Conservation (phyloP, 1,140 invertebrate genomes). For the Zaprionus lachaisei region DNA sequence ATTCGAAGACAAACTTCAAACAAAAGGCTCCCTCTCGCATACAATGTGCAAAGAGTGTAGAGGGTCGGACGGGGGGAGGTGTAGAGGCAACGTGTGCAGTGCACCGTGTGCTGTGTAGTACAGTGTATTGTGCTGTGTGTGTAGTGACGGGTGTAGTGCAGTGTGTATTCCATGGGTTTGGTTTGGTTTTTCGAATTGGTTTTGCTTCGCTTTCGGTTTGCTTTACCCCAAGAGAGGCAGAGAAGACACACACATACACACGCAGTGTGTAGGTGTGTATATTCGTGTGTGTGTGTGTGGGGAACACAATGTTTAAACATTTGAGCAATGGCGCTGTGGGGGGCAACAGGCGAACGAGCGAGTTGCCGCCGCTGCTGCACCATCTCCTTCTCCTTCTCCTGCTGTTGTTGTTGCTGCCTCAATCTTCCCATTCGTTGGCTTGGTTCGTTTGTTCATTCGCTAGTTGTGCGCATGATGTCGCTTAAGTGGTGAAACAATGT, state of each 20-base stretch:
- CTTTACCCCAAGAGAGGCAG: neutral
- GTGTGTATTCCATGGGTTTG: neutral
- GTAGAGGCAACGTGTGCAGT: neutral
- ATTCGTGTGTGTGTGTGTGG: constrained; percentile 21
- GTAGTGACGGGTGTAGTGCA: neutral
- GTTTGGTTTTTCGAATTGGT: constrained; percentile 10
- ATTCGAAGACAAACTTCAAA: constrained; percentile 83
- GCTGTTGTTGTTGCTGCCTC: constrained; percentile 17
- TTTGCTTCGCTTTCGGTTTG: constrained; percentile 9
- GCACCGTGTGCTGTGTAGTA: neutral
- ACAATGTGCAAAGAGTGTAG: constrained; percentile 30
- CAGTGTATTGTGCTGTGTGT: constrained; percentile 7
- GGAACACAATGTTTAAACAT: constrained; percentile 77
- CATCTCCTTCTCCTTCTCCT: neutral
- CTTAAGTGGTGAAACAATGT: constrained; percentile 83
- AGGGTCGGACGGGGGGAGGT: neutral
- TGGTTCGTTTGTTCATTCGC: constrained; percentile 44
- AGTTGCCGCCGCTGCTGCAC: neutral
- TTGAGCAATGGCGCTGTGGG: constrained; percentile 60
- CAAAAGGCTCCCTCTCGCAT: constrained; percentile 57
- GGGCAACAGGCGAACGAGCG: constrained; percentile 30
- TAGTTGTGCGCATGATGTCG: constrained; percentile 73
- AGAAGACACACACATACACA: neutral
- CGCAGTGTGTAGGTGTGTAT: constrained; percentile 12
- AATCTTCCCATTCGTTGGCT: constrained; percentile 27